Conservation (phyloP, 2,888 invertebrate genomes). For the Melinopterus prodromus region DNA sequence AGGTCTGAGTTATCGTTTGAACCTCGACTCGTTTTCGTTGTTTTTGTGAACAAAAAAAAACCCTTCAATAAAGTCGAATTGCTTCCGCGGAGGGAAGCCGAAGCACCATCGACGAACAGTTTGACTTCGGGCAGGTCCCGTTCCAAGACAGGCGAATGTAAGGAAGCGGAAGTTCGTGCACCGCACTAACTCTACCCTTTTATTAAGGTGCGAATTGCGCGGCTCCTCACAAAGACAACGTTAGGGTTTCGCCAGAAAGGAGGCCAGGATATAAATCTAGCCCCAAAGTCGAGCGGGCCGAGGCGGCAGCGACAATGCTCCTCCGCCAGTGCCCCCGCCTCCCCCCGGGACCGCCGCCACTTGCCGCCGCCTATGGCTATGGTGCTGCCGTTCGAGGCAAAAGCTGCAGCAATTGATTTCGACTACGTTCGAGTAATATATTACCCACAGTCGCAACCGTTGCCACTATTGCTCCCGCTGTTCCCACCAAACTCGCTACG, state of each 20-base stretch:
- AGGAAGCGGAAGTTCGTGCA: conserved; percentile 21
- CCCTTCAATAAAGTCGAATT: conserved; percentile 4
- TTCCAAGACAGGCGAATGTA: conserved; percentile 7
- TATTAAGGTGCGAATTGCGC: conserved; percentile 23
- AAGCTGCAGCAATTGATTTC: conserved; percentile 27
- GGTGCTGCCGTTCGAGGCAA: conserved; percentile 7
- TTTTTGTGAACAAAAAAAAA: background rate
- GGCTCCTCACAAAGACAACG: conserved; percentile 25
- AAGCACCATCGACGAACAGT: background rate
- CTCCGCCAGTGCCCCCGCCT: conserved; percentile 5
- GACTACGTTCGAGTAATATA: conserved; percentile 22
- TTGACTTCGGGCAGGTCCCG: background rate
- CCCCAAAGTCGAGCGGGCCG: conserved; percentile 10
- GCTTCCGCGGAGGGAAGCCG: background rate
- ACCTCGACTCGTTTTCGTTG: conserved; percentile 4
- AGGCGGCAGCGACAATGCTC: conserved; percentile 21
- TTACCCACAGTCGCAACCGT: conserved; percentile 9
- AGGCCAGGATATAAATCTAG: conserved; percentile 25
- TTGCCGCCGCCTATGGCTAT: background rate
- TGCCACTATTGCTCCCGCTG: background rate
- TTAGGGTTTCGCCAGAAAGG: conserved; percentile 24
- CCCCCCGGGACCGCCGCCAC: background rate
- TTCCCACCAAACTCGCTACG: too few species aligned
- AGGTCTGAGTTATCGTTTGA: conserved; percentile 19
- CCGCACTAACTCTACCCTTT: conserved; percentile 25